Percentiles rank a stretch among this genome's conserved stretches.
These are phyloP conservation scores for Pseudomyrmex gracilis DNA, from an alignment of 1,140 invertebrate genomes.

Conservation along the genomic window DNA sequence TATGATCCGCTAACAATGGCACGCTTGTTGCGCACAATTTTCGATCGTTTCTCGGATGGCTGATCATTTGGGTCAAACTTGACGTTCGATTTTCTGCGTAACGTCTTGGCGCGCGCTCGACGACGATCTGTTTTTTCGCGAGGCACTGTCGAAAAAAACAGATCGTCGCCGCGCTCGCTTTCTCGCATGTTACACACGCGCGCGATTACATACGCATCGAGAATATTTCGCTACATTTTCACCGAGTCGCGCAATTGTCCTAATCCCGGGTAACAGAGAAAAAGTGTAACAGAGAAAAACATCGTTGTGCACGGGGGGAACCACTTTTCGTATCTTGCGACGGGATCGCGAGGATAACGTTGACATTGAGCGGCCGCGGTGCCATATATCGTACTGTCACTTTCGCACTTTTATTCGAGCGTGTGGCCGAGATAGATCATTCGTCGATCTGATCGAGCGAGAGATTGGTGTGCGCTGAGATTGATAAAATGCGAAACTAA, in stretches of 20 bases:
- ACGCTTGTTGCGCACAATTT: constrained; percentile 21
- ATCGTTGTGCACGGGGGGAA: background rate
- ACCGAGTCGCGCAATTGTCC: constrained; percentile 44
- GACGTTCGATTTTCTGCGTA: background rate
- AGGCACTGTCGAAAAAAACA: background rate
- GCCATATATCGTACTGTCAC: constrained; percentile 39
- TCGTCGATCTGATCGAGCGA: constrained; percentile 25
- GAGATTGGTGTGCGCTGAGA: constrained; percentile 6
- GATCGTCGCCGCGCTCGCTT: constrained; percentile 14
- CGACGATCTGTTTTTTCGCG: constrained; percentile 26
- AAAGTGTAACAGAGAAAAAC: too few species aligned
- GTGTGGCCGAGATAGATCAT: constrained; percentile 23
- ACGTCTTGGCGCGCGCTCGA: constrained; percentile 23
- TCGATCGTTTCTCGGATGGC: constrained; percentile 14
- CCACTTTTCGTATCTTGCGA: background rate
- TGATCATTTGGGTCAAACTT: constrained; percentile 36
- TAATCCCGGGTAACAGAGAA: background rate
- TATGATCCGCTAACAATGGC: background rate
- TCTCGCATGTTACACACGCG: constrained; percentile 59
- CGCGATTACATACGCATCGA: constrained; percentile 31
- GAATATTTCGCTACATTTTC: constrained; percentile 48
- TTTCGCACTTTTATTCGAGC: constrained; percentile 74
- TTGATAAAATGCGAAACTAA: constrained; percentile 27
- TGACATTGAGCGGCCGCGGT: constrained; percentile 41
- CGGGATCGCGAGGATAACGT: background rate